A percentile compares a stretch with the other conserved stretches of the same genome.
Evolutionary conservation across 2,797 vertebrate species (phyloP).

Genomic region (Pogoniulus pusillus): DNA sequence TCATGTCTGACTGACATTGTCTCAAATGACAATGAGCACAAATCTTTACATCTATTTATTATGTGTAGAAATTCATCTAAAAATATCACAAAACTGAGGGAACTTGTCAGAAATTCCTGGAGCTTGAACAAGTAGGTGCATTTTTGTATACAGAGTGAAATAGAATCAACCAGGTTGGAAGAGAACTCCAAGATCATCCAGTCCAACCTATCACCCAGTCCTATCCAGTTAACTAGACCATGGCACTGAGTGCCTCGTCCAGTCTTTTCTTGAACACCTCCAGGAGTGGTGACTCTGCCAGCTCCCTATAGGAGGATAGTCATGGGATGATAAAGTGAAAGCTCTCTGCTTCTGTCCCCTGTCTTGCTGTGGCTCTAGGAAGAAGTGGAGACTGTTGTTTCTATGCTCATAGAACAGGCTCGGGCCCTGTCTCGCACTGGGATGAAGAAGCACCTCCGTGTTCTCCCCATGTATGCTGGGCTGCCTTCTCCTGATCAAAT

Average conservation of each 20-base stretch:
- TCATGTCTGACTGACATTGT: neutral
- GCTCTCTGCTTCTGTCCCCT: neutral
- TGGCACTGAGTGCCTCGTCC: no score
- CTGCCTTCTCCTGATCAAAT: slow-evolving; percentile 94
- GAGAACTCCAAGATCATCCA: no score
- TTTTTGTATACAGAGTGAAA: neutral
- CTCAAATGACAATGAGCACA: neutral
- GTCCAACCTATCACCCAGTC: no score
- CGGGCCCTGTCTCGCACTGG: slow-evolving; percentile 88
- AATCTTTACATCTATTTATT: neutral
- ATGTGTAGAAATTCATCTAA: neutral
- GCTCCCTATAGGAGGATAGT: no score
- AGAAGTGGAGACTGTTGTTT: slow-evolving; percentile 95
- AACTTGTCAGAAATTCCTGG: neutral
- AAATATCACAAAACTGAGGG: neutral
- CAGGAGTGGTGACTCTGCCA: no score
- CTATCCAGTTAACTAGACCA: no score
- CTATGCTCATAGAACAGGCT: slow-evolving; percentile 93
- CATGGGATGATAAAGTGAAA: neutral
- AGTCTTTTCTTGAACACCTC: no score
- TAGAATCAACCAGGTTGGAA: no score
- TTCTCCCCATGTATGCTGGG: slow-evolving; percentile 96
- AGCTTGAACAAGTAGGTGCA: neutral
- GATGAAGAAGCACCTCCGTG: slow-evolving; percentile 93
- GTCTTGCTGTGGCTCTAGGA: slow-evolving; percentile 78